Evolutionary conservation across 2,113 vertebrate genomes (phyloP).

Genomic region (Hiodon alosoides): DNA sequence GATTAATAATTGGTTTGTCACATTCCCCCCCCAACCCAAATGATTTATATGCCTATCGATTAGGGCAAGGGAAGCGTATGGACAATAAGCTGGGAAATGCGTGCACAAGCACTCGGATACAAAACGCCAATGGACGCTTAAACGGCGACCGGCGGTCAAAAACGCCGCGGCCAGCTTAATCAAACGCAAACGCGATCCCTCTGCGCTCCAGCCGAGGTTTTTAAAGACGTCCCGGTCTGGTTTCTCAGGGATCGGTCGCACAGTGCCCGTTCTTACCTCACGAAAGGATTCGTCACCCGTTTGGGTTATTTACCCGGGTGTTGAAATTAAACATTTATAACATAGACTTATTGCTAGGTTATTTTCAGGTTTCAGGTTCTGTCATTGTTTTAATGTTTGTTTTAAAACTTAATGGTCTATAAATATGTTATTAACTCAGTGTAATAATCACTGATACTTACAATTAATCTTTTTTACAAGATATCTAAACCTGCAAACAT

Average conservation of each 20-base stretch:
- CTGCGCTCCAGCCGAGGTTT: background rate
- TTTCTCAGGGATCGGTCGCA: background rate
- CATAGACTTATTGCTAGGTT: no score
- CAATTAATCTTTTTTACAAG: background rate
- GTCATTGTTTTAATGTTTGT: no score
- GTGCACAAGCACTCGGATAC: slow-evolving; percentile 44
- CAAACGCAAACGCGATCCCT: slow-evolving; percentile 29
- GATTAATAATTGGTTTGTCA: slow-evolving; percentile 79
- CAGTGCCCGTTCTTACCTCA: no score
- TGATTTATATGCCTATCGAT: slow-evolving; percentile 77
- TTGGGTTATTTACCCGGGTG: background rate
- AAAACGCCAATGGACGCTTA: slow-evolving; percentile 53
- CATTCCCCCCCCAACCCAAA: slow-evolving; percentile 39
- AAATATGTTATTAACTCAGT: background rate
- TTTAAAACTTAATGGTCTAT: no score
- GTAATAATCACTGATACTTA: background rate
- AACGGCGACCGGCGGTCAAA: slow-evolving; percentile 48
- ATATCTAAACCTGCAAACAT: no score
- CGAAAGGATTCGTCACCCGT: background rate
- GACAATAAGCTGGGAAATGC: slow-evolving; percentile 52
- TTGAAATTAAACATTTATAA: background rate
- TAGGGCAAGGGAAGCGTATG: slow-evolving; percentile 46
- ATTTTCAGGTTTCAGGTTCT: no score
- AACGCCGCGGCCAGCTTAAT: slow-evolving; percentile 53
- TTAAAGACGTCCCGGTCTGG: background rate